phyloP scores from a whole-genome alignment of 2,797 vertebrate genomes.

The Diceros bicornis region DNA sequence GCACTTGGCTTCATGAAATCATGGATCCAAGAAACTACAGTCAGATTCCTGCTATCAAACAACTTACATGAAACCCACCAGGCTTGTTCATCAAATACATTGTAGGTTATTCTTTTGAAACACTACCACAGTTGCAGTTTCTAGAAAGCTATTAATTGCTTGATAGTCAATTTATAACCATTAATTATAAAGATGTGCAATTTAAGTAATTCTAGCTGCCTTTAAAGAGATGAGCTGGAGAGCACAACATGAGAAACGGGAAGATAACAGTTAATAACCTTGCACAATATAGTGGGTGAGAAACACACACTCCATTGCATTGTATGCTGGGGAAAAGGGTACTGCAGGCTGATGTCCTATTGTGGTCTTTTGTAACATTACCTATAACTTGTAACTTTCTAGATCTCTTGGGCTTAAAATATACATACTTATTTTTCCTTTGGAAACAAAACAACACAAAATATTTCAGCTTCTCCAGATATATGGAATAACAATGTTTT shows the following conservation, averaged over 20 bases:
- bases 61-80: neutral
- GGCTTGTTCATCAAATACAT: neutral
- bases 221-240: neutral
- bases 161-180: conserved; percentile 48
- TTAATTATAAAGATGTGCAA: conserved; percentile 28
- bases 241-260: neutral
- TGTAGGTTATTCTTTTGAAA: conserved; percentile 54
- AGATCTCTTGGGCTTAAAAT: conserved; percentile 51
- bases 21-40: neutral
- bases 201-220: neutral
- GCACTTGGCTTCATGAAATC: conserved; percentile 3
- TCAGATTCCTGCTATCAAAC: neutral
- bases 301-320: neutral
- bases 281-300: neutral
- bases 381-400: neutral
- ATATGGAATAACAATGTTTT: conserved; percentile 12
- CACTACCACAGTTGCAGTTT: neutral
- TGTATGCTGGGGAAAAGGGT: neutral
- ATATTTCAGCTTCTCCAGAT: conserved; percentile 36
- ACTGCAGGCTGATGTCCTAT: neutral
- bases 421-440: conserved; percentile 48
- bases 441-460: conserved; percentile 44
- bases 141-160: conserved; percentile 43
- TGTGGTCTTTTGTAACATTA: neutral
- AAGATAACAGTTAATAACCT: neutral